Percentiles rank a stretch among this genome's conserved stretches.
Evolutionary conservation across 53 echinoderm and acorn worm genomes (phyloP).

Genomic region (Apostichopus leukothele): DNA sequence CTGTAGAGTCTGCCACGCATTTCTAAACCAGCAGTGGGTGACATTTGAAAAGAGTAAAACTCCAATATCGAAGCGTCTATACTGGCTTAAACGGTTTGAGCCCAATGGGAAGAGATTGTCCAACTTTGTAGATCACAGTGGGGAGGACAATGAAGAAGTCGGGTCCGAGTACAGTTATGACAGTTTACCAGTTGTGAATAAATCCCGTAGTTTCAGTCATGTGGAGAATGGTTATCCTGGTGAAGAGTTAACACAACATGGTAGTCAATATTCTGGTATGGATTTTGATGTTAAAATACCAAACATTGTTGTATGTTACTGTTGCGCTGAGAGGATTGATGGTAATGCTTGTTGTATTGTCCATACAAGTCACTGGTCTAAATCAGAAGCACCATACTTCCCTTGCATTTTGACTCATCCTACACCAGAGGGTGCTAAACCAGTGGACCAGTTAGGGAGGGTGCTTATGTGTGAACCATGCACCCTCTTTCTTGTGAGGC

Average conservation of each 20-base stretch:
- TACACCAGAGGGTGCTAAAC: slow-evolving; percentile 81
- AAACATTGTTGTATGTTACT: slow-evolving; percentile 75
- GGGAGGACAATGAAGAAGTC: slow-evolving; percentile 1
- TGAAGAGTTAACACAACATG: slow-evolving; percentile 43
- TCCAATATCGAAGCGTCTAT: slow-evolving; percentile 91
- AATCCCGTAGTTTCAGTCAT: neutral
- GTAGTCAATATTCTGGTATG: slow-evolving; percentile 43
- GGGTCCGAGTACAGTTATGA: slow-evolving; percentile 8
- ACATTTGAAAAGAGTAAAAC: slow-evolving; percentile 92
- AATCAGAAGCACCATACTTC: slow-evolving; percentile 96
- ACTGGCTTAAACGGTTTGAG: slow-evolving; percentile 92
- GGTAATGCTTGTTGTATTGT: slow-evolving; percentile 77
- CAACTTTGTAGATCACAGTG: neutral
- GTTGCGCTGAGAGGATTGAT: slow-evolving; percentile 71
- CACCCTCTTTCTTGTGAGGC: slow-evolving; percentile 77
- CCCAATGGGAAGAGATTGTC: slow-evolving; percentile 29
- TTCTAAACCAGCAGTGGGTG: slow-evolving; percentile 91
- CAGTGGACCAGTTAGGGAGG: slow-evolving; percentile 91
- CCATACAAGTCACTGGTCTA: slow-evolving; percentile 97
- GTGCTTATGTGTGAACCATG: slow-evolving; percentile 98
- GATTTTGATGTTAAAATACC: slow-evolving; percentile 88
- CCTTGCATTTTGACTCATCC: slow-evolving; percentile 90
- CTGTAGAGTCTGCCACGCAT: slow-evolving; percentile 92
- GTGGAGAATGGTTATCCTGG: slow-evolving; percentile 19
- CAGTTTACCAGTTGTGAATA: neutral